These are phyloP conservation scores for Aythya baeri DNA, from an alignment of 2,113 vertebrate species.

Conservation along the genomic window DNA sequence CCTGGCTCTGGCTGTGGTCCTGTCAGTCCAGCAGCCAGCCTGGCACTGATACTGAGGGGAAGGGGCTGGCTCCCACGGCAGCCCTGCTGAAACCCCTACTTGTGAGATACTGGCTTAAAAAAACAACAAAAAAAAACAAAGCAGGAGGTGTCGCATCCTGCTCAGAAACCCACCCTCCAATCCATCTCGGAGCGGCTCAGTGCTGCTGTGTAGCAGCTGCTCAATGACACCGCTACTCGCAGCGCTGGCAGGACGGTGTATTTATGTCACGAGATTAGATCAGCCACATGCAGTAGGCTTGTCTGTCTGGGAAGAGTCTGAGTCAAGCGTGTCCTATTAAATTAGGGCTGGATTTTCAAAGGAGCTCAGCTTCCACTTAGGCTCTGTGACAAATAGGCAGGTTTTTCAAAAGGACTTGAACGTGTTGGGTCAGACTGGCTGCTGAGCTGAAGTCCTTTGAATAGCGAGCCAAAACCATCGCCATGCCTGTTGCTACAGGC, in stretches of 20 bases:
- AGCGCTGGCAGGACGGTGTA: neutral
- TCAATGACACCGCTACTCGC: neutral
- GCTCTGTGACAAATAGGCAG: neutral
- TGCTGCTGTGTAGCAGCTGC: neutral
- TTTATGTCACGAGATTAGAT: constrained; percentile 59
- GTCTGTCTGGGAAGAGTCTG: constrained; percentile 45
- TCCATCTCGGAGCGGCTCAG: neutral
- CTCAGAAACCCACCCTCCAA: neutral
- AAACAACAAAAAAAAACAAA: neutral
- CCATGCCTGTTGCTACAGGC: neutral
- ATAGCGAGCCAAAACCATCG: constrained; percentile 12
- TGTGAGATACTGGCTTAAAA: neutral
- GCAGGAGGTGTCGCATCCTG: neutral
- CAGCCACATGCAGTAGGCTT: neutral
- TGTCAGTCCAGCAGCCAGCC: constrained; percentile 23
- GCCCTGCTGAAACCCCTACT: neutral
- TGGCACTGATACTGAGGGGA: neutral
- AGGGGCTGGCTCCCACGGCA: neutral
- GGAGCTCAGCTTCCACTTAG: constrained; percentile 4
- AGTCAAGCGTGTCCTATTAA: constrained; percentile 52
- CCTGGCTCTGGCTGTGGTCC: neutral
- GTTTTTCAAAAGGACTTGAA: neutral
- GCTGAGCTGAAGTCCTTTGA: constrained; percentile 46
- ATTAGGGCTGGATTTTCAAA: constrained; percentile 53
- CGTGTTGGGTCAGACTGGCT: neutral